Base-by-base conservation (phyloP, 1,140 invertebrate genomes). In the Macrotrachela quadricornifera region DNA sequence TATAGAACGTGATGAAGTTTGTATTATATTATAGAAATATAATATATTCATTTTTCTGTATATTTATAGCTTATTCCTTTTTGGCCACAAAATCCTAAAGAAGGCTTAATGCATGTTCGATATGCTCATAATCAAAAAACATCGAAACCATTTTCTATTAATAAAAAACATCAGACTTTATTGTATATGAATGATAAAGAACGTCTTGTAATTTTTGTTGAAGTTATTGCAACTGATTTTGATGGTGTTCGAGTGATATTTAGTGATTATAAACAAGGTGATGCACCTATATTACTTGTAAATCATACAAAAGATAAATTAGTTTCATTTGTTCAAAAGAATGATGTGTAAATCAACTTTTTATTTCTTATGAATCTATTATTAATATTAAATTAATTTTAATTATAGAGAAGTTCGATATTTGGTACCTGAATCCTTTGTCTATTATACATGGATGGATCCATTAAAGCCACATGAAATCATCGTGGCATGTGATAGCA, bases 241-340 rank as follows among this genome's bases (percentile, higher is more conserved):
- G 21, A 30, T 30, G 21, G 21, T n/a, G 77, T 82, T 48, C 84
- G 87, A 58, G 79, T 94, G 38, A 81, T 82, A 39, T 73, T 95
- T 49, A 77, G 78, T 6, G 74, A 77, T 55, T 95, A 91, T 67
- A 71, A 77, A 57, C 69, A 73, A 21, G 86, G 85, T 21, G 78
- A 82, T 71, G 85, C 86, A 17, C 80, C 86, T 11, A 85, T 82
- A 1, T 69, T 86, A 10, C 72, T 96, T 44, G 78, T 96, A 48
- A 96, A 96, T 70, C 78, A 81, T 61, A 81, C 70, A 0, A 59
- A 80, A 6, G 57, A 65, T 36, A 54, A 56, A 48, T 50, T 60
- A 2, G 61, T 78, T 15, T 57, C 62, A 40, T 72, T 68, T 54
- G 50, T 59, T 40, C 75, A 77, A 61, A 68, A 49, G 75, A 80